phyloP scores from a whole-genome alignment of 2,113 vertebrate genomes.

The Beaufortia kweichowensis region DNA sequence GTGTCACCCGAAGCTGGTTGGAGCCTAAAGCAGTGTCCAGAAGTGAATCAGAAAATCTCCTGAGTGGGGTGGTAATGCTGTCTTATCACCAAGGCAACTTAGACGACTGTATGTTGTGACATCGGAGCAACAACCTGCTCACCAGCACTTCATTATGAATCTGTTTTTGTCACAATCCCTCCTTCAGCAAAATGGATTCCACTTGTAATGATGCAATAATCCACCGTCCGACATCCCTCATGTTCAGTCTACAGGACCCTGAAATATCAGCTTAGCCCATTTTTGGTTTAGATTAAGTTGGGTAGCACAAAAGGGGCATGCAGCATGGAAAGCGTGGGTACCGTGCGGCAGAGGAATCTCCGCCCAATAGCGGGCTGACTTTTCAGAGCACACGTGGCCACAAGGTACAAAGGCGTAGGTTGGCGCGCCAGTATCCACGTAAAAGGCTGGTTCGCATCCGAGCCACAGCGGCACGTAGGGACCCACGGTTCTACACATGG shows the following conservation, averaged over 20 bases:
- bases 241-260: conserved; percentile 92
- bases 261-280: conserved; percentile 95
- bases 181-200: conserved; percentile 17
- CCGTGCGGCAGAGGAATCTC: conserved; percentile 96
- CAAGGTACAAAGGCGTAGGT: conserved; percentile 94
- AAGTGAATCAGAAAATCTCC: conserved; percentile 22
- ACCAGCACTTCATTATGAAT: conserved; percentile 36
- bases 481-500: conserved; percentile 94
- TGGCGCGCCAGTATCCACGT: conserved; percentile 92
- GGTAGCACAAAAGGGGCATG: conserved; percentile 94
- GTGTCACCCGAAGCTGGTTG: background rate
- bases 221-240: background rate
- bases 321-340: conserved; percentile 95
- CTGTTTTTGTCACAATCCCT: background rate
- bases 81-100: conserved; percentile 29
- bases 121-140: background rate
- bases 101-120: background rate
- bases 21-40: background rate
- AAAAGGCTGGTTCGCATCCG: conserved; percentile 94
- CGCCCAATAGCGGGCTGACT: conserved; percentile 94
- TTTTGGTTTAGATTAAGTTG: conserved; percentile 87
- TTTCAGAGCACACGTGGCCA: conserved; percentile 96
- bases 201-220: background rate
- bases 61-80: conserved; percentile 40
- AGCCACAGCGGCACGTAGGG: conserved; percentile 97